Evolutionary conservation across 2,888 invertebrate genomes (phyloP).

Genomic region (Luffia ferchaultella): DNA sequence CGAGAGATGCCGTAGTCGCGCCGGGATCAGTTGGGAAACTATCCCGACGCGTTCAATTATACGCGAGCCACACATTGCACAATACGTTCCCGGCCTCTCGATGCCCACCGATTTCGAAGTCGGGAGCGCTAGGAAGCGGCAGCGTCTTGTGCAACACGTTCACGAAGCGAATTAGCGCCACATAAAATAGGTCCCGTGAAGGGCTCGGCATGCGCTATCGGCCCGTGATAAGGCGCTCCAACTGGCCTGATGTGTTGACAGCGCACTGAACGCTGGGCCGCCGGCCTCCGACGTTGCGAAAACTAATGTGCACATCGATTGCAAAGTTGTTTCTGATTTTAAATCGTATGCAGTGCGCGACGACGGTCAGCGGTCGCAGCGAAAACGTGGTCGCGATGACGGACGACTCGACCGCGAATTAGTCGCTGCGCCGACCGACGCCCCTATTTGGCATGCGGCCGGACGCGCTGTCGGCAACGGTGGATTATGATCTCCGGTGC

Average conservation of each 20-base stretch:
- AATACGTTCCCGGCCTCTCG: neutral
- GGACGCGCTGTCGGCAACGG: constrained; percentile 42
- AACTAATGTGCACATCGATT: constrained; percentile 66
- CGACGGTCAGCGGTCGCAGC: constrained; percentile 19
- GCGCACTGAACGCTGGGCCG: constrained; percentile 45
- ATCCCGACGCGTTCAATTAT: constrained; percentile 59
- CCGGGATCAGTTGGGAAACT: constrained; percentile 56
- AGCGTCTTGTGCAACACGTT: neutral
- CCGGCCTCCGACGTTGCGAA: constrained; percentile 53
- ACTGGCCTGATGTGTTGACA: constrained; percentile 58
- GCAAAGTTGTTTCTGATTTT: constrained; percentile 64
- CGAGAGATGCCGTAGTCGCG: constrained; percentile 35
- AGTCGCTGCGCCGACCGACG: constrained; percentile 20
- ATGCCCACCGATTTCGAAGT: neutral
- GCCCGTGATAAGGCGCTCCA: constrained; percentile 59
- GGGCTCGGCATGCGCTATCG: neutral
- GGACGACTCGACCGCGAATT: constrained; percentile 18
- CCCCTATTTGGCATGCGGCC: constrained; percentile 53
- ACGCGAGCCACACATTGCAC: constrained; percentile 25
- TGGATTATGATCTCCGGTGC: constrained; percentile 62
- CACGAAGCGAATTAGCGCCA: neutral
- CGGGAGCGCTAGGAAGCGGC: neutral
- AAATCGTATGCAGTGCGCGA: constrained; percentile 44
- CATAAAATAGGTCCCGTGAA: constrained; percentile 29
- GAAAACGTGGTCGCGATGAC: neutral